Percentiles rank a stretch among this genome's conserved stretches.
phyloP scores from a whole-genome alignment of 2,797 vertebrate species.

The Parauchenoglanis ngamensis region DNA sequence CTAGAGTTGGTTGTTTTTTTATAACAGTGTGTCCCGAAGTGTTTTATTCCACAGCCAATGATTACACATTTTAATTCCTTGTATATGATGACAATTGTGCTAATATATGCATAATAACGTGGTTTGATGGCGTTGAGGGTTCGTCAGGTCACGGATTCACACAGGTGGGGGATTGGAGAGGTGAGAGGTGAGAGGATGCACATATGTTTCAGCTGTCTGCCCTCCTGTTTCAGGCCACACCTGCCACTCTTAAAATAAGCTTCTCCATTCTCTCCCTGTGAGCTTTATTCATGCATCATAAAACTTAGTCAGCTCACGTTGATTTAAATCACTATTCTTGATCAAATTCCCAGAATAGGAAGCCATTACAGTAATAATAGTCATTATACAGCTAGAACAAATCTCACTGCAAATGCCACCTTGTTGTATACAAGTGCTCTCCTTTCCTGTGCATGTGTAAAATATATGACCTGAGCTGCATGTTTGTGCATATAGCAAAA shows the following conservation, averaged over 20 bases:
- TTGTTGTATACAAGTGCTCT: background rate
- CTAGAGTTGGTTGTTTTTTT: background rate
- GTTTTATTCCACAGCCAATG: background rate
- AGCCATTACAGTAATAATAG: background rate
- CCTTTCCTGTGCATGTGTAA: background rate
- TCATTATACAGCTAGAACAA: background rate
- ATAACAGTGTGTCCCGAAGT: background rate
- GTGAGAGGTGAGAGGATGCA: background rate
- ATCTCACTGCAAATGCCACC: background rate
- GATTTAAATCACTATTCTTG: background rate
- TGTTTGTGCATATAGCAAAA: background rate
- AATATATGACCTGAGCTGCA: background rate
- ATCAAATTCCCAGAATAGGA: background rate
- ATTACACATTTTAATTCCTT: background rate
- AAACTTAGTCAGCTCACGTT: background rate
- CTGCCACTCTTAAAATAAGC: background rate
- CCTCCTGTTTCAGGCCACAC: background rate
- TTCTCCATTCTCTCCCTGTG: background rate
- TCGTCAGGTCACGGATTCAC: background rate
- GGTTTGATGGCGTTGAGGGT: background rate
- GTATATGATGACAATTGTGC: background rate
- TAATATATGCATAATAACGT: background rate
- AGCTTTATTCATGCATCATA: background rate
- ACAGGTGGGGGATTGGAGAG: background rate
- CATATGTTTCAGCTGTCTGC: constrained; percentile 6